Evolutionary conservation across 2,888 invertebrate genomes (phyloP), one percentile per base, ranked within the genome.

Genomic region (Aproaerema taeniolella): DNA sequence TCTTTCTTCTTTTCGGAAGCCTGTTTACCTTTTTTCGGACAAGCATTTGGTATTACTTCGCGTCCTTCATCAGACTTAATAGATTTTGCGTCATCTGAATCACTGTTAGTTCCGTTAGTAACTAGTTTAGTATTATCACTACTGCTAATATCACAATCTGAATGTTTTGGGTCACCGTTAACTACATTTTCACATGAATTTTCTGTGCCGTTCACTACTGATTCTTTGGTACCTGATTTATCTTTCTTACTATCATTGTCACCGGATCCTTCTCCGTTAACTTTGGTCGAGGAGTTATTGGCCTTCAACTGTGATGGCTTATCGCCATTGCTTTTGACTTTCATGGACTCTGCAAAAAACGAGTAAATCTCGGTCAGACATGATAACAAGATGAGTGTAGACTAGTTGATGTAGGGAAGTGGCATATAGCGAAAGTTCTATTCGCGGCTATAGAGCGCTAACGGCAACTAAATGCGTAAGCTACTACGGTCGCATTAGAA

Each of bases 141-240:
- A 85, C 75, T 79, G 74, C 80, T 85, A 86, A 85, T 86, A 86
- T 86, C 86, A 85, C 86, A 86, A 72, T 82, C 79, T 66, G 70
- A 71, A 67, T 69, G 62, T 67, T 73, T 82, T 62, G 74, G 61
- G 52, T 77, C 70, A 62, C 82, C 83, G 56, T 86, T 85, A 51
- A 74, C 53, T 63, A 79, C 61, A 56, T 66, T 71, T 50, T 68
- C 67, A 49, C 49, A 53, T 47, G 58, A 51, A 54, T 62, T 67
- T 43, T 75, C 73, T 53, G 78, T 75, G 59, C 86, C 85, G 53
- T 86, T 86, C 46, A 72, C 58, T 66, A 75, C 64, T 72, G 74
- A 56, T 72, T 83, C 85, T 85, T 85, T 86, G 85, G 83, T 82
- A 70, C 61, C 53, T 72, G 71, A 58, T 57, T 66, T 70, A 61